Evolutionary conservation across 1,140 invertebrate genomes (phyloP).

Genomic region (Rhysida immarginata): DNA sequence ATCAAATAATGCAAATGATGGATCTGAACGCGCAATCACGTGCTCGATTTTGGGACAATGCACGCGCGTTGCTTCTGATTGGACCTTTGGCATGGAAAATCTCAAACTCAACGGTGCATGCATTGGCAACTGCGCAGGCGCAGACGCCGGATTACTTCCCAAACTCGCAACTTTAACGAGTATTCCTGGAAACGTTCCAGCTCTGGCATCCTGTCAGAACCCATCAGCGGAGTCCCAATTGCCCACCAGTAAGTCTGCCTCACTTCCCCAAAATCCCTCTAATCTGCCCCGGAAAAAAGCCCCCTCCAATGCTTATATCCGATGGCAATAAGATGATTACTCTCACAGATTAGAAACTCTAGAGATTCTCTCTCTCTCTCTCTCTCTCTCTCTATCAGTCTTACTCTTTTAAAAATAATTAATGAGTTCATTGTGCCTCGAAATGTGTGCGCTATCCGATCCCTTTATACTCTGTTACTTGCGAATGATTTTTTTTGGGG

Average conservation of each 20-base stretch:
- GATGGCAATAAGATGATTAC: too few relatives aligned
- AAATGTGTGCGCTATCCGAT: too few relatives aligned
- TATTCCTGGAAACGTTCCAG: not conserved
- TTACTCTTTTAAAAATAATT: not conserved
- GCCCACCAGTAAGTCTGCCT: not conserved
- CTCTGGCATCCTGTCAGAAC: not conserved
- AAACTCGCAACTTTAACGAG: not conserved
- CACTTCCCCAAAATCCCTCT: not conserved
- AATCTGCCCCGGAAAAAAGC: too few relatives aligned
- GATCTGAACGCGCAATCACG: not conserved
- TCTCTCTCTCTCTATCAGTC: not conserved
- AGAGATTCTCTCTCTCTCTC: too few relatives aligned
- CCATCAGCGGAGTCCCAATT: not conserved
- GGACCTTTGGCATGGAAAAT: not conserved
- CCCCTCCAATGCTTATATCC: too few relatives aligned
- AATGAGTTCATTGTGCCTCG: too few relatives aligned
- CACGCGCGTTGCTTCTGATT: not conserved
- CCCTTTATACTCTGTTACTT: too few relatives aligned
- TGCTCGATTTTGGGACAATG: not conserved
- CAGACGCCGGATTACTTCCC: not conserved
- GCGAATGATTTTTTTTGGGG: too few relatives aligned
- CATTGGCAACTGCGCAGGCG: not conserved
- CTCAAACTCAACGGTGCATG: not conserved
- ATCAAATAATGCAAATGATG: not conserved
- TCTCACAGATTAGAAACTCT: too few relatives aligned